These are phyloP conservation scores for Mimachlamys varia DNA, from an alignment of 2,888 invertebrate species.

Conservation along the genomic window DNA sequence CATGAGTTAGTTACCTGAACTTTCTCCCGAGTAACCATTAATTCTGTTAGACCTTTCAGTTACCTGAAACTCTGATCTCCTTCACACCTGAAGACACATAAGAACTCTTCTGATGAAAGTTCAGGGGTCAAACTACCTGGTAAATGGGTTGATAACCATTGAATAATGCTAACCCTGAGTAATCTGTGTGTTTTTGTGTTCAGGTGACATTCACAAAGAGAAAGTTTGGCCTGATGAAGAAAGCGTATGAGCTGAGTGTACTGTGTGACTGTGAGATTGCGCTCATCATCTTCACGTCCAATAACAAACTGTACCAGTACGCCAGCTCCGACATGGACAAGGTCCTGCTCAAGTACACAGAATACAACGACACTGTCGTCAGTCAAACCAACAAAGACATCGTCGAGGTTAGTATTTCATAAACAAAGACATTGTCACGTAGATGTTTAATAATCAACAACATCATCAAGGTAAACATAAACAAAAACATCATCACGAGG, in stretches of 20 bases:
- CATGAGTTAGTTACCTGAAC: too few relatives aligned
- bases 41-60: too few relatives aligned
- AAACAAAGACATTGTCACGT: not conserved
- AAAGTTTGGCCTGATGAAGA: constrained; percentile 99
- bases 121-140: too few relatives aligned
- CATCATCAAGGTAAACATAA: too few relatives aligned
- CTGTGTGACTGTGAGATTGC: constrained; percentile 99
- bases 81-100: too few relatives aligned
- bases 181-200: not conserved
- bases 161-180: too few relatives aligned
- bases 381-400: constrained; percentile 99
- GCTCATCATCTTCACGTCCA: constrained; percentile 99
- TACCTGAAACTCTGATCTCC: too few relatives aligned
- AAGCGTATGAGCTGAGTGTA: constrained; percentile 99
- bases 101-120: too few relatives aligned
- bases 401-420: constrained; percentile 92
- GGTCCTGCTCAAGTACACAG: constrained; percentile 99
- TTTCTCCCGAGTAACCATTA: too few relatives aligned
- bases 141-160: too few relatives aligned
- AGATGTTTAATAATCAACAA: too few relatives aligned
- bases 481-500: too few relatives aligned
- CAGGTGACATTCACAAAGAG: constrained; percentile 99
- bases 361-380: constrained; percentile 99
- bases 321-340: constrained; percentile 99
- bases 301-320: constrained; percentile 96